Percentiles rank a stretch among this genome's conserved stretches.
phyloP scores from a whole-genome alignment of 2,888 invertebrate species.

The Oasisia sp. region DNA sequence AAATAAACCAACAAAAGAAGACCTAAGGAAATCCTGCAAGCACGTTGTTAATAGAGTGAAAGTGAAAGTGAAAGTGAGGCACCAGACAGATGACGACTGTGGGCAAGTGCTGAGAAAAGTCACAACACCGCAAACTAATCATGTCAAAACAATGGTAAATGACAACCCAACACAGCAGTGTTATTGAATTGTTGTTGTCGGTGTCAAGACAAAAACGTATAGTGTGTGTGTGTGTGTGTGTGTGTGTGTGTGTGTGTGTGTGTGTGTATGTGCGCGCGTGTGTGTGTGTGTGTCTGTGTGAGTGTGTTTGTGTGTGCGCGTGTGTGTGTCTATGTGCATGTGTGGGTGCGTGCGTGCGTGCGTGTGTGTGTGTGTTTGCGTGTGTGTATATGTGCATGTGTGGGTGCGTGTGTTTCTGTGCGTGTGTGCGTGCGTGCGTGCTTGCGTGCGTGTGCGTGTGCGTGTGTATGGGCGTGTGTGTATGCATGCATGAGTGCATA shows the following conservation, averaged over 20 bases:
- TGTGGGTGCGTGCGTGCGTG: neutral
- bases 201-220: too few species aligned
- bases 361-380: neutral
- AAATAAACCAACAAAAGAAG: too few species aligned
- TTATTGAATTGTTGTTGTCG: neutral
- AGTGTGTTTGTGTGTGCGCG: slow-evolving; percentile 14
- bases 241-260: neutral
- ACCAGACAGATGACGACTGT: too few species aligned
- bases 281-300: neutral
- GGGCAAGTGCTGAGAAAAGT: too few species aligned
- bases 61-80: too few species aligned
- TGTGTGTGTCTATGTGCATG: slow-evolving; percentile 20
- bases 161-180: too few species aligned
- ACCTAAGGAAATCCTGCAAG: too few species aligned
- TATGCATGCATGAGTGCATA: neutral
- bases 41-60: too few species aligned
- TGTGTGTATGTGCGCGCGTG: neutral
- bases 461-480: neutral
- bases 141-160: too few species aligned
- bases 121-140: too few species aligned
- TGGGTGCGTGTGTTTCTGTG: neutral
- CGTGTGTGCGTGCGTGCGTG: neutral
- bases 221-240: neutral
- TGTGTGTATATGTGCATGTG: neutral
- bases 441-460: neutral